phyloP scores from a whole-genome alignment of 2,113 vertebrate genomes.

The Podiceps cristatus region DNA sequence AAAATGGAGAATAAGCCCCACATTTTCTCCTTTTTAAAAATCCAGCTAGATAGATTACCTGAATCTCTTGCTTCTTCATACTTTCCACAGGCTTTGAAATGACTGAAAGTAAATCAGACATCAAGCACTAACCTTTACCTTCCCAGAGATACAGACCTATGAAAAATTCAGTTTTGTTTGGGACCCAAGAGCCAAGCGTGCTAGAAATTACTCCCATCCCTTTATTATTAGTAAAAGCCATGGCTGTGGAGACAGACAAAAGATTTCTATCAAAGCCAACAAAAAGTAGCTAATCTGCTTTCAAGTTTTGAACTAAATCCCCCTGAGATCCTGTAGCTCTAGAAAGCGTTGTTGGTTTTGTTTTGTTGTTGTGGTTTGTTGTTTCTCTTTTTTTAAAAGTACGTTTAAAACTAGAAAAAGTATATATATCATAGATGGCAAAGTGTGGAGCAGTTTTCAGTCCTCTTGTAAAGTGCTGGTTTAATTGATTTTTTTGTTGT shows the following conservation, averaged over 20 bases:
- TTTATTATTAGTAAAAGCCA: background rate
- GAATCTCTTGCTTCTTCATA: background rate
- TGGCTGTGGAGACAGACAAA: constrained; percentile 7
- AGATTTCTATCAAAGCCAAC: constrained; percentile 46
- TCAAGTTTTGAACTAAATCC: constrained; percentile 52
- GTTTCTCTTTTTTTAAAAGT: background rate
- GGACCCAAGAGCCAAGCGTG: background rate
- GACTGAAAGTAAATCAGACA: constrained; percentile 9
- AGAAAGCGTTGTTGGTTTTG: background rate
- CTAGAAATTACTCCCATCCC: constrained; percentile 7
- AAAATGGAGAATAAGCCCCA: background rate
- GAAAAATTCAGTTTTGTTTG: background rate
- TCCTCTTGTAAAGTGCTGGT: constrained; percentile 41
- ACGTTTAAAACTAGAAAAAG: background rate
- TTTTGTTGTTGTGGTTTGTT: background rate
- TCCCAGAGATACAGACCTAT: background rate
- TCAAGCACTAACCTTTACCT: constrained; percentile 2
- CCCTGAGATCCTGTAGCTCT: background rate
- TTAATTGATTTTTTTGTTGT: constrained; percentile 62
- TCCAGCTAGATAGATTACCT: background rate
- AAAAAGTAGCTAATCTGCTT: constrained; percentile 58
- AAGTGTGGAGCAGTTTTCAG: background rate
- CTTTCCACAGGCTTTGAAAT: background rate
- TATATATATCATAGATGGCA: background rate
- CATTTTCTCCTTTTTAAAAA: background rate